A percentile compares a stretch with the other conserved stretches of the same genome.
Conservation (phyloP, 2,797 vertebrate genomes). For the Antrozous pallidus region DNA sequence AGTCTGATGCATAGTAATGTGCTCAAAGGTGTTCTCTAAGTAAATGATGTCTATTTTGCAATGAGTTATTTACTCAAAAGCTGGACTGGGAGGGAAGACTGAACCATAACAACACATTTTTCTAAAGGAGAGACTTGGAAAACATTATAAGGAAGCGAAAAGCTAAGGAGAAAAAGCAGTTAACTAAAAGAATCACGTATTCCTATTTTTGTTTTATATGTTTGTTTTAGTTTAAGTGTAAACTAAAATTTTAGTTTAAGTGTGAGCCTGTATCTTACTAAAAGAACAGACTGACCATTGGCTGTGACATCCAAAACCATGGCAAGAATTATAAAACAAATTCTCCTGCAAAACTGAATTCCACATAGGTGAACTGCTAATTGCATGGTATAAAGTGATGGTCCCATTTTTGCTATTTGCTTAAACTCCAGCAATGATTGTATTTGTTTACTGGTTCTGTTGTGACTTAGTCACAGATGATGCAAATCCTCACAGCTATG, state of each 20-base stretch:
- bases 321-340: constrained; percentile 9
- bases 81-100: not conserved
- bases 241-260: not conserved
- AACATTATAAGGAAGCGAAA: not conserved
- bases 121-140: not conserved
- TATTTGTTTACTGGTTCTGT: not conserved
- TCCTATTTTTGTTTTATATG: not conserved
- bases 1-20: not conserved
- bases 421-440: not conserved
- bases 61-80: not conserved
- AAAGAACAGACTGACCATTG: not conserved
- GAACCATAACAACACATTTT: not conserved
- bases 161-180: not conserved
- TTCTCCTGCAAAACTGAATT: constrained; percentile 3
- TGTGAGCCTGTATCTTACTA: not conserved
- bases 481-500: not conserved
- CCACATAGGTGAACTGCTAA: not conserved
- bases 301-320: not conserved
- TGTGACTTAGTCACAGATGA: not conserved
- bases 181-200: not conserved
- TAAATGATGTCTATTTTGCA: not conserved
- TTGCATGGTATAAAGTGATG: not conserved
- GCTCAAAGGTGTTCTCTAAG: not conserved
- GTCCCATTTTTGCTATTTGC: not conserved
- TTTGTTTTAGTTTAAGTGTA: constrained; percentile 12